Evolutionary conservation across 2,797 vertebrate genomes (phyloP).

Genomic region (Ctenopoma multispine): DNA sequence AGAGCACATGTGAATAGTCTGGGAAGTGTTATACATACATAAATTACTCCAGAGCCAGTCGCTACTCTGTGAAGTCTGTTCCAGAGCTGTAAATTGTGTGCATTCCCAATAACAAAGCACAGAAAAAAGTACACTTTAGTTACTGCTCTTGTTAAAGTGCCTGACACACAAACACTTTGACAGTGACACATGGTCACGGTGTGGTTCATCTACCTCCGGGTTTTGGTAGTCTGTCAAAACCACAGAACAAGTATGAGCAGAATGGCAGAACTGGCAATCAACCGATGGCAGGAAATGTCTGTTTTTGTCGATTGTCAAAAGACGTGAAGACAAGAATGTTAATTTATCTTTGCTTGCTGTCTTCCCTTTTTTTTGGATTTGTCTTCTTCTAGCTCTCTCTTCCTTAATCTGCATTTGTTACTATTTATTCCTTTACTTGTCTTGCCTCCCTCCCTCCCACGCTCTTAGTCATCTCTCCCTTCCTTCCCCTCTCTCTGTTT

Average conservation of each 20-base stretch:
- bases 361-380: conserved; percentile 11
- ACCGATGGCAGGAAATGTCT: conserved; percentile 27
- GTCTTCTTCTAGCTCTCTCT: conserved; percentile 8
- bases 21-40: conserved; percentile 6
- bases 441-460: conserved; percentile 29
- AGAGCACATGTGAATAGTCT: conserved; percentile 1
- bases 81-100: conserved; percentile 27
- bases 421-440: conserved; percentile 35
- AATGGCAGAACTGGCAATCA: conserved; percentile 12
- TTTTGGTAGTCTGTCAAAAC: conserved; percentile 43
- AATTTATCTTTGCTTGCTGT: conserved; percentile 21
- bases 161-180: conserved; percentile 34
- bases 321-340: conserved; percentile 18
- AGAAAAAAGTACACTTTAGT: conserved; percentile 10
- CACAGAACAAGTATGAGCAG: conserved; percentile 9
- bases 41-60: conserved; percentile 12
- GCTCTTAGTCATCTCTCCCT: conserved; percentile 48
- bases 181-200: conserved; percentile 31
- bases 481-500: conserved; percentile 28
- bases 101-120: conserved; percentile 43
- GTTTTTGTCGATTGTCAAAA: conserved; percentile 24
- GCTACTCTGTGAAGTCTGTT: conserved; percentile 31
- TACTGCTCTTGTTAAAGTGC: conserved; percentile 37
- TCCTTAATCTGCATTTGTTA: conserved; percentile 30
- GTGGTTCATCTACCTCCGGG: conserved; percentile 29